Base-by-base conservation (phyloP, 53 echinoderm and acorn worm species). In the Patiria pectinifera region DNA sequence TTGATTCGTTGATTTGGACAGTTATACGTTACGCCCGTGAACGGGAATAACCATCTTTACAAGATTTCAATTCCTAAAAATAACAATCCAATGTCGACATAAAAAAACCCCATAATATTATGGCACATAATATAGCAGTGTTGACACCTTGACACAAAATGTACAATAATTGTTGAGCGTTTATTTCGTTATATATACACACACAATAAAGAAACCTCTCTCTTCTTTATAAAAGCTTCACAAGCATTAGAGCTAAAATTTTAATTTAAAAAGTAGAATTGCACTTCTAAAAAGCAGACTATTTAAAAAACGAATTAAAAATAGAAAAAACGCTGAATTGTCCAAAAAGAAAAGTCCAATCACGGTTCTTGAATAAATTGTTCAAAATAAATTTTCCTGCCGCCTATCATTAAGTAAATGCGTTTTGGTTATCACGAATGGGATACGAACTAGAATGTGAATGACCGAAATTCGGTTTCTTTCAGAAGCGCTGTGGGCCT, bases 261-360 rank as follows among this genome's bases (percentile, higher is more conserved):
- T 69, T 10, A 69, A 10, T 35, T 35, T 24, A 62, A 84, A 84
- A 84, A 74, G n/a, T 46, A 8, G 24, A 59, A 85, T 85, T 85
- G 85, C 85, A 85, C 85, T 62, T 85, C 85, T 85, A 85, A 23
- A 85, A 85, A 85, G 85, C 85, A 85, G 45, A 25, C 21, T 63
- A 63, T 4, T 59, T 43, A 53, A 5, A 11, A 62, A 13, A 59
- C 21, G 18, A 66, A 46, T 63, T 85, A 15, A 8, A 66, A 23
- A 44, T 10, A 13, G 2, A 19, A 3, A 85, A 19, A 59, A 22
- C 1, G 35, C 35, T 35, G 35, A 35, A 35, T 14, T 35, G 43
- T 48, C 2, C 21, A 82, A 48, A 53, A 16, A 21, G 21, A 16
- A 18, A 7, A 6, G 74, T 74, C 24, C 74, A 74, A 23, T 74